Evolutionary conservation across 2,113 vertebrate species (phyloP).

Genomic region (Pollachius pollachius): DNA sequence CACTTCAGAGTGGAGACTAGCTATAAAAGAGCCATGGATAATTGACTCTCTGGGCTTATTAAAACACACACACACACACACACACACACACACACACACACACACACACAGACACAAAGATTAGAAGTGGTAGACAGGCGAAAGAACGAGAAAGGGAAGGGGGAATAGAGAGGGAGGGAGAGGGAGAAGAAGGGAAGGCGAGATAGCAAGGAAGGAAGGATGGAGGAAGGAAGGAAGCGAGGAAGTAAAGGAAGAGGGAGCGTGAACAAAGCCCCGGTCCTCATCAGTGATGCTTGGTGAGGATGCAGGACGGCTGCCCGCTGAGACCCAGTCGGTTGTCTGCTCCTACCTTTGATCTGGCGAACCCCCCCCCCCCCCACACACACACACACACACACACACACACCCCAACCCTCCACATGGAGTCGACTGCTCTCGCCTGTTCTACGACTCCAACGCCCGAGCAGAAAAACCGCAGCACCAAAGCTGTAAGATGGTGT

Average conservation of each 20-base stretch:
- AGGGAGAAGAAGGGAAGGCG: not conserved
- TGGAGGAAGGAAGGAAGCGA: not conserved
- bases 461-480: no score
- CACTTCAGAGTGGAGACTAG: slow-evolving; percentile 29
- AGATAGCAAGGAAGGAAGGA: slow-evolving; percentile 4
- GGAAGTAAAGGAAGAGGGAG: slow-evolving; percentile 4
- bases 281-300: slow-evolving; percentile 31
- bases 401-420: not conserved
- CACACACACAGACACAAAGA: not conserved
- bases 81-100: no score
- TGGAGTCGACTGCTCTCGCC: not conserved
- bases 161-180: no score
- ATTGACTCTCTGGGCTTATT: slow-evolving; percentile 37
- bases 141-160: no score
- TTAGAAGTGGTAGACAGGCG: no score
- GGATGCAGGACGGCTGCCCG: slow-evolving; percentile 21
- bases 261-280: no score
- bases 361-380: slow-evolving; percentile 52
- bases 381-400: slow-evolving; percentile 7
- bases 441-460: no score
- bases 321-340: slow-evolving; percentile 28
- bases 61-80: not conserved
- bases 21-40: slow-evolving; percentile 42
- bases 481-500: no score
- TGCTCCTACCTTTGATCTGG: slow-evolving; percentile 63